These are phyloP conservation scores for Romanogobio albipinnatus DNA, from an alignment of 2,113 vertebrate species.

Conservation along the genomic window DNA sequence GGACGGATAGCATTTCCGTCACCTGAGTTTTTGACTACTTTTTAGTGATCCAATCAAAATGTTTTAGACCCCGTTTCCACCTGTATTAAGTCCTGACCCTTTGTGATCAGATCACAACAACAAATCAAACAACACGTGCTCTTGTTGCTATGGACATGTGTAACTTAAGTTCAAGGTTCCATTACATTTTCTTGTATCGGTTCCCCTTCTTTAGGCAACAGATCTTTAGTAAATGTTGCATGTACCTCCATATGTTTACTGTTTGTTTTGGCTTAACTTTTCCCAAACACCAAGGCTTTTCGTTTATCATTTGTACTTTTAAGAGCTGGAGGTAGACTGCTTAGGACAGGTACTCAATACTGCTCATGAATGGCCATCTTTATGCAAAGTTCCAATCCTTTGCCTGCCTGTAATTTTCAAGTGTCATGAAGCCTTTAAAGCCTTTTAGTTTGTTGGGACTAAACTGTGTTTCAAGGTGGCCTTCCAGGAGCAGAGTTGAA, in stretches of 20 bases:
- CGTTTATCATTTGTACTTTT: not conserved
- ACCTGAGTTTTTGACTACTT: too few species aligned
- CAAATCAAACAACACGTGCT: too few species aligned
- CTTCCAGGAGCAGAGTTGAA: not conserved
- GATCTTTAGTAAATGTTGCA: not conserved
- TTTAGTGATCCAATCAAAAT: too few species aligned
- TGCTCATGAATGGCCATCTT: not conserved
- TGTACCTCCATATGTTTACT: not conserved
- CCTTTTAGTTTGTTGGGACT: not conserved
- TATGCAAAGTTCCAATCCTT: not conserved
- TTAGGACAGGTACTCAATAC: not conserved
- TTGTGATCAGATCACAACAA: not conserved
- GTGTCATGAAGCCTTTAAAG: not conserved
- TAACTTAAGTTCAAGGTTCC: not conserved
- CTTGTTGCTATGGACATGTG: not conserved
- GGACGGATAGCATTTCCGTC: not conserved
- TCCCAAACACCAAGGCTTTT: not conserved
- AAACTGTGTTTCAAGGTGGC: not conserved
- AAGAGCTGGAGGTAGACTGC: not conserved
- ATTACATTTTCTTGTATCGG: not conserved
- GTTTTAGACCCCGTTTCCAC: not conserved
- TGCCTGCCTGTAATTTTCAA: not conserved
- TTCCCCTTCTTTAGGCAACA: not conserved
- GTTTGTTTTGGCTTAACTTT: not conserved
- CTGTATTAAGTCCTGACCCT: not conserved